These are phyloP conservation scores for Eutrigla gurnardus DNA, from an alignment of 2,797 vertebrate genomes.

Conservation along the genomic window DNA sequence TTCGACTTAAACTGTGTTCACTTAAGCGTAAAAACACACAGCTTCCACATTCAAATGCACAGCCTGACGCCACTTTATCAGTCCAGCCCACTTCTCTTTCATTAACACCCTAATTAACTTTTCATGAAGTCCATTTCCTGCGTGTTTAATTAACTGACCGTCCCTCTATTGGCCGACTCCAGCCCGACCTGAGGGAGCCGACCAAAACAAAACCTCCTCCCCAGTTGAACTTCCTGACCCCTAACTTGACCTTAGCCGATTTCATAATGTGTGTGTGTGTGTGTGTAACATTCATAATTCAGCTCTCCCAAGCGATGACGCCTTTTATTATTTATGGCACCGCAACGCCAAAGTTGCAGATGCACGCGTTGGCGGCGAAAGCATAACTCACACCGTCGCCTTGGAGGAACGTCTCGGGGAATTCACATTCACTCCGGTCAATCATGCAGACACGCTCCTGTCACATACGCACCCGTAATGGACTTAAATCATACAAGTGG, in stretches of 20 bases:
- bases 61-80: conserved; percentile 59
- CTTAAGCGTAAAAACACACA: background rate
- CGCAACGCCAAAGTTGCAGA: conserved; percentile 22
- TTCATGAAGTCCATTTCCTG: conserved; percentile 73
- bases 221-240: background rate
- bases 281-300: conserved; percentile 47
- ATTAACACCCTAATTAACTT: conserved; percentile 81
- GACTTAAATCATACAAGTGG: conserved; percentile 63
- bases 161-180: conserved; percentile 53
- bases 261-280: conserved; percentile 27
- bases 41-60: background rate
- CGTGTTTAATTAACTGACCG: conserved; percentile 78
- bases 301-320: conserved; percentile 29
- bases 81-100: conserved; percentile 64
- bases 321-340: conserved; percentile 35
- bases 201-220: conserved; percentile 39
- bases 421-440: conserved; percentile 32
- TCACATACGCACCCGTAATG: conserved; percentile 45
- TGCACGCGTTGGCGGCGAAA: conserved; percentile 9
- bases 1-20: conserved; percentile 6
- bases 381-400: conserved; percentile 20
- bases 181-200: conserved; percentile 28
- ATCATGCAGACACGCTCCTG: conserved; percentile 41
- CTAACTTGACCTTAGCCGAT: conserved; percentile 17
- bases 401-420: conserved; percentile 16